Percentiles rank a stretch among this genome's conserved stretches.
Evolutionary conservation across 2,888 invertebrate species (phyloP).

Genomic region (Phasia obesa): DNA sequence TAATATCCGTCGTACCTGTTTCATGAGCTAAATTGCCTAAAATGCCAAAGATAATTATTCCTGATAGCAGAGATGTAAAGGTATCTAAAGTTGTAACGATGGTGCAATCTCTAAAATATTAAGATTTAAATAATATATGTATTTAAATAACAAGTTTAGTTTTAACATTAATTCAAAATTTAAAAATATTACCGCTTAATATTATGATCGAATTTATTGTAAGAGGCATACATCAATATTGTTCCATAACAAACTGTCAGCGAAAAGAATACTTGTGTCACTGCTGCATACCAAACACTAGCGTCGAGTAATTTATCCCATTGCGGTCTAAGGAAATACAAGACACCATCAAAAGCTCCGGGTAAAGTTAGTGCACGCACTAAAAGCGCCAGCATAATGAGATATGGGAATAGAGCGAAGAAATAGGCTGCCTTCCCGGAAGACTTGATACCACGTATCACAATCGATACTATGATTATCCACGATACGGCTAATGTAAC

Average conservation of each 20-base stretch:
- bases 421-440: conserved; percentile 87
- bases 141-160: not conserved
- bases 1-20: conserved; percentile 84
- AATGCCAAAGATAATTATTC: conserved; percentile 91
- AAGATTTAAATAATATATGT: not conserved
- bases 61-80: conserved; percentile 90
- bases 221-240: conserved; percentile 85
- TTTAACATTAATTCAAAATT: not conserved
- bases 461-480: conserved; percentile 83
- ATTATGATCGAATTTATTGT: conserved; percentile 85
- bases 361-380: conserved; percentile 85
- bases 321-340: conserved; percentile 86
- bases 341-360: conserved; percentile 85
- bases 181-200: conserved; percentile 83
- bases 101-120: conserved; percentile 86
- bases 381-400: conserved; percentile 85
- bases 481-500: conserved; percentile 84
- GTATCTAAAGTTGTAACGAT: conserved; percentile 92
- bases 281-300: conserved; percentile 86
- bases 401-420: conserved; percentile 87
- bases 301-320: conserved; percentile 83
- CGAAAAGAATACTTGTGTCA: conserved; percentile 86
- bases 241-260: conserved; percentile 85
- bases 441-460: conserved; percentile 84
- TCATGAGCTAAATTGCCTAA: conserved; percentile 90